Conservation (phyloP, 1,140 invertebrate genomes). For the Aphaenogaster ashmeadi region DNA sequence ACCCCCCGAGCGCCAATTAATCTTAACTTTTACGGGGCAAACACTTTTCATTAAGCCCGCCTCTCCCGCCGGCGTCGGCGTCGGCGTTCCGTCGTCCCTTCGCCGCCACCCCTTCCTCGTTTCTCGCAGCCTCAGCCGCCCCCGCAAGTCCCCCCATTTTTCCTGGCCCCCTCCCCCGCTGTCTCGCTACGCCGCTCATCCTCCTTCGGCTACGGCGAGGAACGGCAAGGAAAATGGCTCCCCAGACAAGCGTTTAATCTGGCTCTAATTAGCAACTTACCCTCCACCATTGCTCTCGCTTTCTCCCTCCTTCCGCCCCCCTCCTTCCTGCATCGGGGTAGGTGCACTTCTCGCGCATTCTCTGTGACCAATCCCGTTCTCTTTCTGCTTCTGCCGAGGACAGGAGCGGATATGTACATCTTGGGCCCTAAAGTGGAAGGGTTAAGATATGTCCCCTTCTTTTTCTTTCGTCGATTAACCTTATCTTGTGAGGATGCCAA, state of each 20-base stretch:
- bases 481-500: neutral
- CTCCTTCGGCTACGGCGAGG: slow-evolving; percentile 69
- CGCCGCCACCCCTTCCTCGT: slow-evolving; percentile 51
- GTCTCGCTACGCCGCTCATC: slow-evolving; percentile 61
- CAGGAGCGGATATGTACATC: slow-evolving; percentile 32
- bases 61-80: slow-evolving; percentile 73
- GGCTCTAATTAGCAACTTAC: slow-evolving; percentile 87
- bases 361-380: slow-evolving; percentile 45
- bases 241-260: slow-evolving; percentile 87
- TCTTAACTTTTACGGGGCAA: slow-evolving; percentile 87
- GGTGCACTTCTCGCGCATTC: slow-evolving; percentile 59
- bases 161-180: slow-evolving; percentile 45
- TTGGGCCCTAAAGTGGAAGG: slow-evolving; percentile 5
- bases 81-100: slow-evolving; percentile 71
- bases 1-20: slow-evolving; percentile 86
- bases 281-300: slow-evolving; percentile 77
- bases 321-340: slow-evolving; percentile 26
- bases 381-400: slow-evolving; percentile 14
- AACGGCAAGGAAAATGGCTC: slow-evolving; percentile 85
- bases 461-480: neutral
- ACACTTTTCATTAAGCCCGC: slow-evolving; percentile 87
- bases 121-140: slow-evolving; percentile 67
- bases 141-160: slow-evolving; percentile 71
- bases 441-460: neutral
- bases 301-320: slow-evolving; percentile 52